Percentiles rank a stretch among this genome's conserved stretches.
Evolutionary conservation across 2,888 invertebrate genomes (phyloP).

Genomic region (Microctonus aethiopoides): DNA sequence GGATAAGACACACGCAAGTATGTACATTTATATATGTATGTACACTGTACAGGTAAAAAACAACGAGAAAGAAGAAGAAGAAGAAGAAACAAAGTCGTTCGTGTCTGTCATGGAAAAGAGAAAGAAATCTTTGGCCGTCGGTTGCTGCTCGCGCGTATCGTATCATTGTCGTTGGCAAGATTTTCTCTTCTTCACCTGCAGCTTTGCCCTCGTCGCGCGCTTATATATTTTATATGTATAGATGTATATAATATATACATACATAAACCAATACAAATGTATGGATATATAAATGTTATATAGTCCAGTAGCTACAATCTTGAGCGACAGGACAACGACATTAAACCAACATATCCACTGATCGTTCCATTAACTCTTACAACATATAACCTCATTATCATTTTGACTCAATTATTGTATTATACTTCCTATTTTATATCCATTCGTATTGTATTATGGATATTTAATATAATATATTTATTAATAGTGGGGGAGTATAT

Average conservation of each 20-base stretch:
- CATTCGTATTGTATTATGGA: slow-evolving; percentile 1
- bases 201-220: neutral
- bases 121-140: neutral
- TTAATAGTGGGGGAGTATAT: no score
- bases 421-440: neutral
- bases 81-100: slow-evolving; percentile 8
- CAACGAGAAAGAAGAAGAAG: neutral
- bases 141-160: neutral
- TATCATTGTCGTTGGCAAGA: neutral
- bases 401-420: slow-evolving; percentile 4
- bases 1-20: slow-evolving; percentile 21
- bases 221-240: neutral
- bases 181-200: slow-evolving; percentile 1
- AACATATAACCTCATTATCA: slow-evolving; percentile 6
- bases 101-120: slow-evolving; percentile 2
- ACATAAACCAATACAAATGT: no score
- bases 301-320: neutral
- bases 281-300: no score
- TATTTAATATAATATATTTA: no score
- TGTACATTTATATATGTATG: neutral
- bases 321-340: slow-evolving; percentile 7
- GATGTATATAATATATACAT: neutral
- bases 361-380: slow-evolving; percentile 3
- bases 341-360: slow-evolving; percentile 3
- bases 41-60: neutral